Base-by-base conservation (phyloP, 1,140 invertebrate genomes). In the Fopius arisanus region DNA sequence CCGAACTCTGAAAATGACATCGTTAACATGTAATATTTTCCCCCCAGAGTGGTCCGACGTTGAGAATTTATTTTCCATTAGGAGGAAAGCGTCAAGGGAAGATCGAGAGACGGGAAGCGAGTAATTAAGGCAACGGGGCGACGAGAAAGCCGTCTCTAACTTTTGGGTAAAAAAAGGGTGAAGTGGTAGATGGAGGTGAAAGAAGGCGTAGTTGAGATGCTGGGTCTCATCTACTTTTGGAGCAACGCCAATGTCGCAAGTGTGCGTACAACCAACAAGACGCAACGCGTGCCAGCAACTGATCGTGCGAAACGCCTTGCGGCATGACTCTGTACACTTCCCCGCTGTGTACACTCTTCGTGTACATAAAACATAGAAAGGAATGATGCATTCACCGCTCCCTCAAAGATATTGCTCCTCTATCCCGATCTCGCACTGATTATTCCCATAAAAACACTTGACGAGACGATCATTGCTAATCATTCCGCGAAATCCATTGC, bases 281-380 rank as follows among this genome's bases (percentile, higher is more conserved):
- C 70, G 59, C 37, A 79, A 74, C 66, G 78, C 51, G 73, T 74
- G 77, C 77, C 75, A 78, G 73, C 70, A 78, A 78, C 78, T 78
- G n/a, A n/a, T n/a, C 77, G 78, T 79, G 78, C 77, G 78, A 77
- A 63, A 74, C 77, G 73, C 73, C 76, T 68, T 77, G 65, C 33
- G 72, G 41, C 67, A 7, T 51, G 43, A 51, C 43, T 19, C 43
- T 7, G 43, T 51, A 59, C 54, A n/a, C 26, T 59, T 59, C 19
- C 1, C 23, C 23, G 26, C 54, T 59, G 21, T 59, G 19, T 59
- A 23, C 23, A 12, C 23, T 51, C 23, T 26, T 59, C 23, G 21
- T 59, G 43, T 6, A 28, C 23, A 59, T 59, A 14, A 59, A 59
- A 59, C 21, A 59, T 21, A 28, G 54, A 59, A 59, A 59, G 54